Conservation (phyloP, 2,888 invertebrate species). For the Auanema sp. region DNA sequence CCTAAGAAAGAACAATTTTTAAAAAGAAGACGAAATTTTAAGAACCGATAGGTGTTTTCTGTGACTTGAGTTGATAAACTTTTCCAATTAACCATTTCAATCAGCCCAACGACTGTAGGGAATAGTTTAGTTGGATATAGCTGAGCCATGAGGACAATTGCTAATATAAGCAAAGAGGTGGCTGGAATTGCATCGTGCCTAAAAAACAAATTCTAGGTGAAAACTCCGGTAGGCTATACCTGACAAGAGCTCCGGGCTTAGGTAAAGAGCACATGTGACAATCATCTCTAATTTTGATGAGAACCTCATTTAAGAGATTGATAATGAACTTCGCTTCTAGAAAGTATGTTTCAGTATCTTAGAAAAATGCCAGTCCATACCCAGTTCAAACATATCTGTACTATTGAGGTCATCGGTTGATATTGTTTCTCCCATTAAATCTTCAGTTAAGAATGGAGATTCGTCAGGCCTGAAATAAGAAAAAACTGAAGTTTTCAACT, state of each 20-base stretch:
- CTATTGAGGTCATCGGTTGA: background rate
- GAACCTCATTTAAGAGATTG: conserved; percentile 9
- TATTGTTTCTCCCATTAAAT: conserved; percentile 10
- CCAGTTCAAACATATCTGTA: conserved; percentile 16
- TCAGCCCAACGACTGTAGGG: conserved; percentile 8
- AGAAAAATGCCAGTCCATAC: background rate
- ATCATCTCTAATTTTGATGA: conserved; percentile 16
- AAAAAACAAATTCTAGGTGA: background rate
- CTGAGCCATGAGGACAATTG: conserved; percentile 12
- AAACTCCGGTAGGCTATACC: background rate
- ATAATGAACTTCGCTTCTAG: conserved; percentile 14
- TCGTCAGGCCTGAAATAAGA: conserved; percentile 10
- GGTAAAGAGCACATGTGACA: background rate
- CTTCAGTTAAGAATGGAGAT: background rate
- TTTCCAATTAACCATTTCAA: conserved; percentile 18
- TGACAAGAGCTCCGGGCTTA: background rate
- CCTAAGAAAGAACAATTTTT: conserved; percentile 1
- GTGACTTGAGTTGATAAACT: background rate
- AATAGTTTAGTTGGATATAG: conserved; percentile 14
- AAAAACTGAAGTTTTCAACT: background rate
- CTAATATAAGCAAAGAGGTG: conserved; percentile 9
- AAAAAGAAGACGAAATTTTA: background rate
- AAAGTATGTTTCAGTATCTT: too few relatives aligned
- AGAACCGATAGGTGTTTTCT: conserved; percentile 5
- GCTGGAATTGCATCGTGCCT: conserved; percentile 2